These are phyloP conservation scores for Rhinichthys klamathensis DNA, from an alignment of 2,113 vertebrate species.

Conservation along the genomic window DNA sequence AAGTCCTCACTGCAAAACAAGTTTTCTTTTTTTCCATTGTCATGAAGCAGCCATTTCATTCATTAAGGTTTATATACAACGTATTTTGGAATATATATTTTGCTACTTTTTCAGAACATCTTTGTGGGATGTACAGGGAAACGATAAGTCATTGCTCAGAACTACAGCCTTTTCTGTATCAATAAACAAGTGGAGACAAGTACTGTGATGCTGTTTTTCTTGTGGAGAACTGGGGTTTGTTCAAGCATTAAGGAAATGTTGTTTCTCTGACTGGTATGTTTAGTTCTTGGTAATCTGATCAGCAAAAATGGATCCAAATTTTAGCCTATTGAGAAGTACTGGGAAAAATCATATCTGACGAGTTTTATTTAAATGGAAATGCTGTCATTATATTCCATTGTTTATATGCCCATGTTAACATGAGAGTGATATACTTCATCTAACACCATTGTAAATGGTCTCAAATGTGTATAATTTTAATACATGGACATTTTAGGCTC, in stretches of 20 bases:
- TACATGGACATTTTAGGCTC: too few relatives aligned
- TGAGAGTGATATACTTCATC: too few relatives aligned
- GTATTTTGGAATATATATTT: constrained; percentile 68
- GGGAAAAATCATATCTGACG: too few relatives aligned
- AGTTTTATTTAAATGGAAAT: too few relatives aligned
- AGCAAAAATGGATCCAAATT: not conserved
- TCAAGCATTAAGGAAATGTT: not conserved
- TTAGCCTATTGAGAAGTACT: not conserved
- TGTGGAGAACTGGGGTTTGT: not conserved
- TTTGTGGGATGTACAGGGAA: constrained; percentile 54
- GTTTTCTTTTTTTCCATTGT: not conserved
- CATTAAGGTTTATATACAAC: constrained; percentile 61
- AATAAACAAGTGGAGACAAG: constrained; percentile 57
- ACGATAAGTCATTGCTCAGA: constrained; percentile 52
- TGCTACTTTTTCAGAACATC: constrained; percentile 64
- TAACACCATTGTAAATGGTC: too few relatives aligned
- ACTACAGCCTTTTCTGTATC: constrained; percentile 52
- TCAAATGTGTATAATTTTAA: too few relatives aligned
- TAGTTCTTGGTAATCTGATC: not conserved
- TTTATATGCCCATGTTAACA: too few relatives aligned
- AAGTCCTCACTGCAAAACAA: not conserved
- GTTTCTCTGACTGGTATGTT: not conserved
- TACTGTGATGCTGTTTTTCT: constrained; percentile 23
- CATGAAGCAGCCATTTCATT: constrained; percentile 28
- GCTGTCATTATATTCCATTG: too few relatives aligned